These are phyloP conservation scores for Pangasius krempfi DNA, from an alignment of 2,797 vertebrate species.

Conservation along the genomic window DNA sequence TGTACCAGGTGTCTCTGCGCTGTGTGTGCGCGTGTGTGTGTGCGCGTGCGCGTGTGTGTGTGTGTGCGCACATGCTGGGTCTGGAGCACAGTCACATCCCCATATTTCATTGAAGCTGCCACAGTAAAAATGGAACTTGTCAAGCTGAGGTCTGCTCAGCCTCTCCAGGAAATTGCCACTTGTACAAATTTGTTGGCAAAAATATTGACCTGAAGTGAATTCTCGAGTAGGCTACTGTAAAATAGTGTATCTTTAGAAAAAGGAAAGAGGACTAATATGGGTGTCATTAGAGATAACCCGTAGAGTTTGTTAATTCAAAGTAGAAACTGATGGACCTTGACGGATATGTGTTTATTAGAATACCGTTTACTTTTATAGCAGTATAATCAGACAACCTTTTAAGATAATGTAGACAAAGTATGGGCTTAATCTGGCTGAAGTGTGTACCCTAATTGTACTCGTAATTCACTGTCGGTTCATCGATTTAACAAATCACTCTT, in stretches of 20 bases:
- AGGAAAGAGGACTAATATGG: not conserved
- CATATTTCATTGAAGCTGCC: slow-evolving; percentile 35
- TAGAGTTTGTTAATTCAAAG: not conserved
- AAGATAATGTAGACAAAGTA: slow-evolving; percentile 29
- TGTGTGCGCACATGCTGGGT: not conserved
- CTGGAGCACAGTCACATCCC: slow-evolving; percentile 25
- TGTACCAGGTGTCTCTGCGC: not conserved
- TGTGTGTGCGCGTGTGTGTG: not conserved
- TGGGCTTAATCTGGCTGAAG: slow-evolving; percentile 27
- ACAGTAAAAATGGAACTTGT: slow-evolving; percentile 43
- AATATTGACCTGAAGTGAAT: slow-evolving; percentile 37
- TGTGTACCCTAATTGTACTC: slow-evolving; percentile 34
- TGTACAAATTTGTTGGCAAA: slow-evolving; percentile 41
- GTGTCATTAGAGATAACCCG: not conserved
- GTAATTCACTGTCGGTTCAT: slow-evolving; percentile 35
- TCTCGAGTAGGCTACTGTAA: not conserved
- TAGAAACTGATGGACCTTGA: not conserved
- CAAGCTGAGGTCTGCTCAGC: slow-evolving; percentile 23
- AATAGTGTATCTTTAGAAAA: not conserved
- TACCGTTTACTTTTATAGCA: not conserved
- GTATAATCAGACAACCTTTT: slow-evolving; percentile 18
- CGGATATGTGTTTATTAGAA: slow-evolving; percentile 5
- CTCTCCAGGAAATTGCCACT: slow-evolving; percentile 46
- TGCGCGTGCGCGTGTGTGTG: not conserved
- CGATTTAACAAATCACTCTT: slow-evolving; percentile 27